These are phyloP conservation scores for Caenorhabditis becei DNA, from an alignment of 2,888 invertebrate genomes.

Conservation along the genomic window DNA sequence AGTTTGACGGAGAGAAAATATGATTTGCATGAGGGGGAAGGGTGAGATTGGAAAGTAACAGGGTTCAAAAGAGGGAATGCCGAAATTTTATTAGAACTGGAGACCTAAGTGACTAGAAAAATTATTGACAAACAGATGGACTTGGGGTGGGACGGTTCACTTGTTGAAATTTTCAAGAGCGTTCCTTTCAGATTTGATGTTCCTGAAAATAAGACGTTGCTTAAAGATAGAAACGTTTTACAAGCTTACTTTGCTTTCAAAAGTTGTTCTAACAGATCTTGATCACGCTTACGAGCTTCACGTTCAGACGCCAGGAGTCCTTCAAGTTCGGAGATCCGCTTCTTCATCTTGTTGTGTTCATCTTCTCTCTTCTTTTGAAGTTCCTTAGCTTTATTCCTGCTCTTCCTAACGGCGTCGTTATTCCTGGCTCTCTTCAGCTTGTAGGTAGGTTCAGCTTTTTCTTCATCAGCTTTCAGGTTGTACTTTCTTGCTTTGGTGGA, in stretches of 20 bases:
- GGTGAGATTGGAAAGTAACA: not conserved
- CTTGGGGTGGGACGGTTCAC: not conserved
- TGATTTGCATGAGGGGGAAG: not conserved
- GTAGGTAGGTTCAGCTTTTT: conserved; percentile 66
- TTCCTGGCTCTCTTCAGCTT: conserved; percentile 68
- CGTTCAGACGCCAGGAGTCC: conserved; percentile 37
- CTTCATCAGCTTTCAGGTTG: conserved; percentile 59
- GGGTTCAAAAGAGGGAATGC: not conserved
- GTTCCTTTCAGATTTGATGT: not conserved
- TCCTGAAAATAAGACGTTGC: not conserved
- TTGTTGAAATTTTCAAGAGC: conserved; percentile 15
- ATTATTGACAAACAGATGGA: not conserved
- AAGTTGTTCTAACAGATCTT: conserved; percentile 38
- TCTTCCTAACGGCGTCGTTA: conserved; percentile 71
- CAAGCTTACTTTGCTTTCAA: conserved; percentile 19
- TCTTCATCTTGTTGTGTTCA: conserved; percentile 53
- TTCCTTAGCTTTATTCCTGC: conserved; percentile 68
- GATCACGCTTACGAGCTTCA: conserved; percentile 33
- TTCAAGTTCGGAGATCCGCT: conserved; percentile 36
- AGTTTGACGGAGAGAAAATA: not conserved
- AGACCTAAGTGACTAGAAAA: conserved; percentile 1
- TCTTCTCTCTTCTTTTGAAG: conserved; percentile 50
- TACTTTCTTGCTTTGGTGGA: conserved; percentile 65
- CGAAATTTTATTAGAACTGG: not conserved
- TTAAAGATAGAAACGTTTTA: not conserved